These are phyloP conservation scores for Triplophysa rosa DNA, from an alignment of 2,113 vertebrate species.

Conservation along the genomic window DNA sequence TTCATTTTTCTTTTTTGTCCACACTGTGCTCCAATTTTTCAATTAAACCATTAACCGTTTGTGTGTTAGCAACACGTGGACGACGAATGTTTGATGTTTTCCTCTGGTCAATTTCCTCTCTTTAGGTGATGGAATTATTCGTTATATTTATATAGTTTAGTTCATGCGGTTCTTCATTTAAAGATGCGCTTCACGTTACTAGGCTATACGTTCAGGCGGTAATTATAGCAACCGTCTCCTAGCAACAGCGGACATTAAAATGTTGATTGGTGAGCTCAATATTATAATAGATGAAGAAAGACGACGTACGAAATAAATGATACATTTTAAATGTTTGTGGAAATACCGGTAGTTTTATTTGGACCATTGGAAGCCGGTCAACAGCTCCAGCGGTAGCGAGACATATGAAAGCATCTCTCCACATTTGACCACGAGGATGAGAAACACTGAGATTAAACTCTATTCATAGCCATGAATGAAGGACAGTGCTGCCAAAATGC, in stretches of 20 bases:
- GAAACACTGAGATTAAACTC: constrained; percentile 66
- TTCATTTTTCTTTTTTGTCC: constrained; percentile 11
- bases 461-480: constrained; percentile 77
- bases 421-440: constrained; percentile 73
- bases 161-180: constrained; percentile 53
- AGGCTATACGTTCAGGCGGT: constrained; percentile 67
- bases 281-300: constrained; percentile 62
- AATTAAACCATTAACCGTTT: constrained; percentile 5
- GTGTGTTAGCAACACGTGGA: background rate
- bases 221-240: constrained; percentile 75
- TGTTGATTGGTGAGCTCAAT: constrained; percentile 67
- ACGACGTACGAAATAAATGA: background rate
- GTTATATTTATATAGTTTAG: constrained; percentile 1
- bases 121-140: no score
- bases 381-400: constrained; percentile 69
- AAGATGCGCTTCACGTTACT: constrained; percentile 69
- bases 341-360: background rate
- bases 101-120: no score
- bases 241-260: constrained; percentile 77
- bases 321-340: background rate
- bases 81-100: background rate
- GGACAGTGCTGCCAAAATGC: constrained; percentile 64
- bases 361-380: constrained; percentile 65
- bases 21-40: background rate
- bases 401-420: constrained; percentile 73